These are phyloP conservation scores for Pogonomyrmex barbatus DNA, from an alignment of 1,140 invertebrate species.

Conservation along the genomic window DNA sequence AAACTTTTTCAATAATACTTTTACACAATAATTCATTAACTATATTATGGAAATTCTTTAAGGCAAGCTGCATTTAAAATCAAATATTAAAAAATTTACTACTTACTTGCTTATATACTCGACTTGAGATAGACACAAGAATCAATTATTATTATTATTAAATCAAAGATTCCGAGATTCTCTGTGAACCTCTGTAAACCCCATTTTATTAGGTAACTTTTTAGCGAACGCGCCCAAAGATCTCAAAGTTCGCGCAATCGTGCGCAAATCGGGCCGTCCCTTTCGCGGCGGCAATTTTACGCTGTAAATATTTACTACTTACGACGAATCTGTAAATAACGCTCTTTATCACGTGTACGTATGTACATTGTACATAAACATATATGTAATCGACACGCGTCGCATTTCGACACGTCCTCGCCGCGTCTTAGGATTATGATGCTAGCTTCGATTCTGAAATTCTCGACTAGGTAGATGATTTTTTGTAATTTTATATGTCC, in stretches of 20 bases:
- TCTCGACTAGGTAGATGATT: conserved; percentile 73
- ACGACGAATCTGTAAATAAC: conserved; percentile 51
- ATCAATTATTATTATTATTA: neutral
- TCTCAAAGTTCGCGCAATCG: conserved; percentile 43
- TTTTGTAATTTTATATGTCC: conserved; percentile 79
- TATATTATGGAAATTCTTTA: neutral
- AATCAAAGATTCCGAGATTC: neutral
- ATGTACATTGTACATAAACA: conserved; percentile 63
- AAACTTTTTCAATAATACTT: neutral
- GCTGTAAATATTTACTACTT: conserved; percentile 52
- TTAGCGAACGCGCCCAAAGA: conserved; percentile 36
- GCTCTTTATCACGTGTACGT: conserved; percentile 51
- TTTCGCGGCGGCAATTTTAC: conserved; percentile 42
- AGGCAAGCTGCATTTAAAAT: neutral
- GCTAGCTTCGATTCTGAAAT: conserved; percentile 71
- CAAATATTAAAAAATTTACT: neutral
- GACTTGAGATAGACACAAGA: neutral
- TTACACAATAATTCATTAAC: neutral
- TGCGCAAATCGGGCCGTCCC: conserved; percentile 20
- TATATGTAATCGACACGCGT: conserved; percentile 36
- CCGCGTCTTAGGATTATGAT: conserved; percentile 58
- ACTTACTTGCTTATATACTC: neutral
- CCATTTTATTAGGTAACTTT: conserved; percentile 54
- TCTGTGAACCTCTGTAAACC: neutral
- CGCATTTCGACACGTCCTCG: conserved; percentile 38